Evolutionary conservation across 1,140 invertebrate species (phyloP).

Genomic region (Bombus ignitus): DNA sequence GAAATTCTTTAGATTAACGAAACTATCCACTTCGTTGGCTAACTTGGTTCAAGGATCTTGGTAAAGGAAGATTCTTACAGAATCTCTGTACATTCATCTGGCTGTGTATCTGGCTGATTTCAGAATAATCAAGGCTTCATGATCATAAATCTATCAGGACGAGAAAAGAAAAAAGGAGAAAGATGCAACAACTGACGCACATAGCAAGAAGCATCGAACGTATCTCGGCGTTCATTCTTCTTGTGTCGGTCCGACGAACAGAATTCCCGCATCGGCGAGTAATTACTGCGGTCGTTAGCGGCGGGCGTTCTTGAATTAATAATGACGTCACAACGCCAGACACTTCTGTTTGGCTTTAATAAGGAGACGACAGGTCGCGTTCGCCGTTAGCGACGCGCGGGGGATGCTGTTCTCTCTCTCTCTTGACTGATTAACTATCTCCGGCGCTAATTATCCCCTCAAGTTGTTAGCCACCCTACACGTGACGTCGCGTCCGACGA

Average conservation of each 20-base stretch:
- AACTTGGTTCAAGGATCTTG: not conserved
- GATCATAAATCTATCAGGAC: not conserved
- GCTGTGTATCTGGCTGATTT: not conserved
- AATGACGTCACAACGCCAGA: conserved; percentile 48
- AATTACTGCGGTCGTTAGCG: conserved; percentile 57
- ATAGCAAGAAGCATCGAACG: conserved; percentile 6
- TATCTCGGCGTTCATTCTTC: not conserved
- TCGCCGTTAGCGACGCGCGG: conserved; percentile 56
- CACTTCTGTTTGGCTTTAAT: conserved; percentile 71
- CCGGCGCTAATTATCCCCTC: conserved; percentile 77
- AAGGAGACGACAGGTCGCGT: conserved; percentile 77
- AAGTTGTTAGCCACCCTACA: conserved; percentile 72
- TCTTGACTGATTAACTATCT: conserved; percentile 79
- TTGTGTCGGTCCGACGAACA: not conserved
- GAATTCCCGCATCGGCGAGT: conserved; percentile 31
- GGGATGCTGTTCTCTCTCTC: conserved; percentile 64
- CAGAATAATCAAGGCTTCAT: conserved; percentile 7
- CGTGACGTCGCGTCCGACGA: conserved; percentile 67
- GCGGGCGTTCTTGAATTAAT: conserved; percentile 61
- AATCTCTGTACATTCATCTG: not conserved
- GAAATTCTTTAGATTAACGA: not conserved
- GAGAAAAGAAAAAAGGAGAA: not conserved
- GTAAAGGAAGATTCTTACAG: not conserved
- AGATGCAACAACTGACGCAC: not conserved
- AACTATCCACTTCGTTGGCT: not conserved